Evolutionary conservation across 2,113 vertebrate species (phyloP), one percentile per base, ranked within the genome.

Genomic region (Etheostoma spectabile): DNA sequence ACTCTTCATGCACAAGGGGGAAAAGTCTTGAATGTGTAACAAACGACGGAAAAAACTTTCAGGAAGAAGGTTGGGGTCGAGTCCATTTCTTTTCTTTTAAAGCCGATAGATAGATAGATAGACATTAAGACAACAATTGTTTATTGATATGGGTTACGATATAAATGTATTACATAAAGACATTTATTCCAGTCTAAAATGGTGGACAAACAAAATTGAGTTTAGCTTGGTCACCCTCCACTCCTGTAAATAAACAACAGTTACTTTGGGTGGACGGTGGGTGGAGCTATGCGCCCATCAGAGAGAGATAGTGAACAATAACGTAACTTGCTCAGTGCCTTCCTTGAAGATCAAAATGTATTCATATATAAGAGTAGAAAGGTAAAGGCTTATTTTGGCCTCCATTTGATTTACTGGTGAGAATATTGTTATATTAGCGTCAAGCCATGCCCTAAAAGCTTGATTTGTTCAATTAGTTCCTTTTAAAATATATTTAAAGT

Each of bases 221-320:
- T 56, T 56, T 6, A 59, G 53, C 61, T 66, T n/a, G 19, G 35
- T 53, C 19, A 14, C n/a, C 4, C 18, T 67, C 8, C 8, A 57
- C 42, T 62, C 38, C 22, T 63, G 61, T 81, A 86, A 86, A 82
- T 73, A 78, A 72, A 59, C n/a, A 68, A 1, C 33, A 61, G 61
- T 80, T 65, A 27, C 53, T 24, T 12, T 12, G 30, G 33, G 45
- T 55, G 70, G 22, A 52, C 75, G 3, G 22, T 55, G 30, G 85
- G 52, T 60, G 85, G 75, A 15, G 80, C 64, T 79, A 3, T 59
- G 10, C 1, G 12, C 18, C 3, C 68, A 35, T 8, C 38, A 13
- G 3, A 48, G 5, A 48, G 5, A 6, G 33, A 7, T 16, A 27
- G 61, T 33, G 7, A 11, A 22, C 24, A 5, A n/a, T n/a, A 8